Base-by-base conservation (phyloP, 2,888 invertebrate species). In the Andrena minutula region DNA sequence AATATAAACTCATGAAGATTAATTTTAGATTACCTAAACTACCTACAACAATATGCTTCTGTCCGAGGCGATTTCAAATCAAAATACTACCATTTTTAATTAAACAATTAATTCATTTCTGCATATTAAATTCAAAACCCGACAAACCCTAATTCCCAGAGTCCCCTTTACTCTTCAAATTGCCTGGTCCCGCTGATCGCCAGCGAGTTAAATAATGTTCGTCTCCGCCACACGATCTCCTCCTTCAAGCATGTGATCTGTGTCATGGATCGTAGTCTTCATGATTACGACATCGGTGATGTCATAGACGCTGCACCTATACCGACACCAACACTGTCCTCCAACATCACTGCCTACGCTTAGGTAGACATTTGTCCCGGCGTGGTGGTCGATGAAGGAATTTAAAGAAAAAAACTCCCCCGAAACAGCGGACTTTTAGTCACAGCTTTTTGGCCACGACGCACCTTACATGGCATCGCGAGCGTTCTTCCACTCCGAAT, bases 221-320 rank as follows among this genome's bases (percentile, higher is more conserved):
- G 23, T 35, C 73, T 75, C 51, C 72, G 65, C 69, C 66, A 78
- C 79, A 75, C 70, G 78, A 82, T 78, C 64, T 72, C 75, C 20
- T 75, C 65, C 68, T 64, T 61, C 23, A 20, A 75, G 51, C 61
- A 23, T 64, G 35, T 74, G 86, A 88, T 89, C 79, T 86, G 86
- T 88, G 89, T 91, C 89, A 88, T 77, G 88, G 86, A 86, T 83
- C 84, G 88, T 75, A 73, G 66, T 83, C 78, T 84, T 79, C 58
- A 75, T 75, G 87, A 87, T 91, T 91, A 90, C 90, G 83, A 89
- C 89, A 91, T 87, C 88, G 90, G 81, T 89, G 91, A 90, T 91
- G 85, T 89, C 89, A 89, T 84, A 79, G 82, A 79, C 65, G 85
- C 78, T 79, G 75, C 76, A 73, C 64, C 61, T 83, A 83, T 71